Evolutionary conservation across 2,888 invertebrate genomes (phyloP).

Genomic region (Polydrusus tereticollis): DNA sequence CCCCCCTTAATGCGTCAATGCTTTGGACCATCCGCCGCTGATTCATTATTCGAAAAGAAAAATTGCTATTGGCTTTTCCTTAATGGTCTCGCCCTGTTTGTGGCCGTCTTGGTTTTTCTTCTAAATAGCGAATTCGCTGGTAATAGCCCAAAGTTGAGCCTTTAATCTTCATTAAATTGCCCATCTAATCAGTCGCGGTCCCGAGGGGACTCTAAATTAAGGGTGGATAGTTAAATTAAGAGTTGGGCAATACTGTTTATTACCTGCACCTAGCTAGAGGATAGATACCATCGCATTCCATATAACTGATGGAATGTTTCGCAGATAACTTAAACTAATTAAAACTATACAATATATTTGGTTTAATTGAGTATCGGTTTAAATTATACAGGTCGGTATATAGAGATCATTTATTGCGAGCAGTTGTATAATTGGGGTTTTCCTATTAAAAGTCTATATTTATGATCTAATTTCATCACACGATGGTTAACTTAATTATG

Average conservation of each 20-base stretch:
- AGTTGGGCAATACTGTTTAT: conserved; percentile 30
- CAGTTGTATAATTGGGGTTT: background rate
- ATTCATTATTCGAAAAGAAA: background rate
- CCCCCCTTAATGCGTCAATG: too few species aligned
- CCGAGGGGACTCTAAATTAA: conserved; percentile 17
- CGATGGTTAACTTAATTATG: too few species aligned
- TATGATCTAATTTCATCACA: too few species aligned
- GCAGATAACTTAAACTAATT: background rate
- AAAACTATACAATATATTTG: background rate
- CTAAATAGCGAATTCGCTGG: conserved; percentile 20
- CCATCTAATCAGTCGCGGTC: conserved; percentile 31
- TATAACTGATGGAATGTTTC: background rate
- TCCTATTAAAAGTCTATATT: background rate
- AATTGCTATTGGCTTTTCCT: background rate
- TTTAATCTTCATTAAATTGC: conserved; percentile 33
- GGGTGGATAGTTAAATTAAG: conserved; percentile 22
- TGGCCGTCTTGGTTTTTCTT: conserved; percentile 25
- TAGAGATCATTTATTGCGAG: background rate
- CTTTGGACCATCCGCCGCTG: too few species aligned
- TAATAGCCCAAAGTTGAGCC: conserved; percentile 32
- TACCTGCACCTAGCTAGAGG: background rate
- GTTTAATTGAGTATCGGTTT: conserved; percentile 2
- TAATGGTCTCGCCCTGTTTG: conserved; percentile 23
- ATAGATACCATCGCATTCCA: background rate
- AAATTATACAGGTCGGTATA: background rate